These are phyloP conservation scores for Brachionus asplanchnoidis DNA, from an alignment of 1,140 invertebrate species.

Conservation along the genomic window DNA sequence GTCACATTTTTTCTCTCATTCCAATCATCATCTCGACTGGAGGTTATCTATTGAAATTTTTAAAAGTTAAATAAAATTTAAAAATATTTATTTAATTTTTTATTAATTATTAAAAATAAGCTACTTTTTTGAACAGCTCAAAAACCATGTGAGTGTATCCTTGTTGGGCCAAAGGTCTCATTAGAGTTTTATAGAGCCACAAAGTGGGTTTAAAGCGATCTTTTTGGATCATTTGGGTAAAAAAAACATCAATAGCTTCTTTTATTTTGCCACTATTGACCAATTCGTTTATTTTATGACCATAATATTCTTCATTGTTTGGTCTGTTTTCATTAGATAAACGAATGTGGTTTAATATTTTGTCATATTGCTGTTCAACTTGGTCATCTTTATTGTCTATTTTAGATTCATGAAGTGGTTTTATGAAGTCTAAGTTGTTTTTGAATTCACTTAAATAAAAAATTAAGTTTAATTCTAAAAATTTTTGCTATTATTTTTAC, in stretches of 20 bases:
- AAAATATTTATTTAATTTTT: no score
- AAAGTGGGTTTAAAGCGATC: conserved; percentile 27
- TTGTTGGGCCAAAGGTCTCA: background rate
- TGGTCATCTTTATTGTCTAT: background rate
- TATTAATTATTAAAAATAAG: no score
- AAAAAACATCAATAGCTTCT: conserved; percentile 23
- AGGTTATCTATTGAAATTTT: background rate
- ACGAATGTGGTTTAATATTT: conserved; percentile 10
- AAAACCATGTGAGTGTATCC: conserved; percentile 42
- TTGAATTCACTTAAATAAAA: background rate
- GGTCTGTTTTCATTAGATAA: conserved; percentile 27
- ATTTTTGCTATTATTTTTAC: background rate
- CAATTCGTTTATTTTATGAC: conserved; percentile 23
- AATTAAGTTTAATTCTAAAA: background rate
- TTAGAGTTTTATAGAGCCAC: conserved; percentile 30
- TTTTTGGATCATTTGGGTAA: conserved; percentile 24
- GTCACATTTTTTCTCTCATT: background rate
- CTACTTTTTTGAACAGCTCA: conserved; percentile 35
- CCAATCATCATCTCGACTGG: conserved; percentile 13
- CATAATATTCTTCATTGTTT: conserved; percentile 15
- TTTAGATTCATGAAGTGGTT: background rate
- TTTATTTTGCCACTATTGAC: conserved; percentile 7
- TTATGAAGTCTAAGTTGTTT: background rate
- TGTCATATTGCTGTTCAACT: conserved; percentile 10
- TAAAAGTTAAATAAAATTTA: no score